phyloP scores from a whole-genome alignment of 1,140 invertebrate species.

The Lordiphosa mommai region DNA sequence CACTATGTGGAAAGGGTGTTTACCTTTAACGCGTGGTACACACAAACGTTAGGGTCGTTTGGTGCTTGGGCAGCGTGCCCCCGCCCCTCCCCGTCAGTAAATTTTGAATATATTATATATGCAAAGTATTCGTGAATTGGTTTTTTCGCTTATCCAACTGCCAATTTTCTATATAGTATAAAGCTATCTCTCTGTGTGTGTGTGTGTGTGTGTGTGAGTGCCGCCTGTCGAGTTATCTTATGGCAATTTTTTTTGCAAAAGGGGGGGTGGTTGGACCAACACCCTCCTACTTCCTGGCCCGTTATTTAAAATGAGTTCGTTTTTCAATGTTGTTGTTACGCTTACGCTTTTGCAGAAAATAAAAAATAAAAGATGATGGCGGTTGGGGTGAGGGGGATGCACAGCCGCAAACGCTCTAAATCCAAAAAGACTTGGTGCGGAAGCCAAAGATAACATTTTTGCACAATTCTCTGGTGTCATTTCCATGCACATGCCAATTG shows the following conservation, averaged over 20 bases:
- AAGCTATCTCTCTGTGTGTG: slow-evolving; percentile 8
- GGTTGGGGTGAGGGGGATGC: neutral
- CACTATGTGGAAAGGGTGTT: slow-evolving; percentile 53
- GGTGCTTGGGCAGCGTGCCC: slow-evolving; percentile 51
- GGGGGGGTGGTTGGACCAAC: neutral
- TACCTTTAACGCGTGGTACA: slow-evolving; percentile 68
- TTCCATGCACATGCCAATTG: slow-evolving; percentile 77
- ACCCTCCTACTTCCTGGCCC: slow-evolving; percentile 33
- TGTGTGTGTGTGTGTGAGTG: slow-evolving; percentile 26
- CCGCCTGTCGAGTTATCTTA: slow-evolving; percentile 72
- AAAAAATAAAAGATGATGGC: slow-evolving; percentile 9
- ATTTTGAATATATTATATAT: slow-evolving; percentile 77
- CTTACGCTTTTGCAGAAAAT: slow-evolving; percentile 43
- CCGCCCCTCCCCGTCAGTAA: slow-evolving; percentile 15
- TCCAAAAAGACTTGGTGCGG: slow-evolving; percentile 66
- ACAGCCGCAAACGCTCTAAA: slow-evolving; percentile 34
- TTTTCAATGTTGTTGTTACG: slow-evolving; percentile 46
- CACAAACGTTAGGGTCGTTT: slow-evolving; percentile 12
- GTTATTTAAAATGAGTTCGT: slow-evolving; percentile 71
- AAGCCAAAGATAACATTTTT: slow-evolving; percentile 77
- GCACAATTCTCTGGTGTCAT: slow-evolving; percentile 76
- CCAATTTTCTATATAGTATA: slow-evolving; percentile 73
- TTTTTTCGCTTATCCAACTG: slow-evolving; percentile 79
- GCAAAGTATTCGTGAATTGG: slow-evolving; percentile 79
- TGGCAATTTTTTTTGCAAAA: slow-evolving; percentile 59